Evolutionary conservation across 2,888 invertebrate species (phyloP), one percentile per base, ranked within the genome.

Genomic region (Hemistola chrysoprasaria): DNA sequence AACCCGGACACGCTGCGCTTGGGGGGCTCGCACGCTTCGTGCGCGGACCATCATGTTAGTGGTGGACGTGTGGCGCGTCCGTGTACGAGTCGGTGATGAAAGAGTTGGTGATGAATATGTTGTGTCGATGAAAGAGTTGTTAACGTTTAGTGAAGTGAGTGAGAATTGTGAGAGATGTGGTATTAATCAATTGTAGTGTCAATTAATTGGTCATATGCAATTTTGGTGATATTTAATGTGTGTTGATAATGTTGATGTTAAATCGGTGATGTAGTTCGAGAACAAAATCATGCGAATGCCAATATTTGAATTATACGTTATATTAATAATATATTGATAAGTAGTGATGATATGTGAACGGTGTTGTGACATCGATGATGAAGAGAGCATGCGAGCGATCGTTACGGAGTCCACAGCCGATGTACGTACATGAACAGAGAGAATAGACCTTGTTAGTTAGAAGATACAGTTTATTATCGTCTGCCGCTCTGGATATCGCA

Each of bases 1-100:
- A 87, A 31, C 0, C 84, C 85, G 0, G 78, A 62, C 1, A 82
- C 73, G 1, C 77, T 70, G 30, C 71, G 65, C 62, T 84, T 87
- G 24, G 82, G 78, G 4, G 62, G 66, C 22, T 87, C 89, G 43
- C 80, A 78, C 22, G 80, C 87, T 86, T 59, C 48, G 47, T 27
- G 46, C 39, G 31, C 34, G 36, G 25, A 22, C 20, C 21, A 30
- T 7, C 33, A 10, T 8, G n/a, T 22, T 23, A 3, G 10, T 11
- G 38, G 36, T 40, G 22, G 44, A 8, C 37, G 28, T 20, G 28
- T 34, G 20, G 11, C 6, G 16, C 22, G 9, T 28, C 38, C 11
- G 25, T 32, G 11, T 9, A 24, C 4, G 24, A 8, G 24, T 31
- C 21, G 30, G 30, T 3, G 10, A n/a, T 5, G 24, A 20, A 6